phyloP scores from a whole-genome alignment of 2,888 invertebrate species.

The Calliphora vomitoria region DNA sequence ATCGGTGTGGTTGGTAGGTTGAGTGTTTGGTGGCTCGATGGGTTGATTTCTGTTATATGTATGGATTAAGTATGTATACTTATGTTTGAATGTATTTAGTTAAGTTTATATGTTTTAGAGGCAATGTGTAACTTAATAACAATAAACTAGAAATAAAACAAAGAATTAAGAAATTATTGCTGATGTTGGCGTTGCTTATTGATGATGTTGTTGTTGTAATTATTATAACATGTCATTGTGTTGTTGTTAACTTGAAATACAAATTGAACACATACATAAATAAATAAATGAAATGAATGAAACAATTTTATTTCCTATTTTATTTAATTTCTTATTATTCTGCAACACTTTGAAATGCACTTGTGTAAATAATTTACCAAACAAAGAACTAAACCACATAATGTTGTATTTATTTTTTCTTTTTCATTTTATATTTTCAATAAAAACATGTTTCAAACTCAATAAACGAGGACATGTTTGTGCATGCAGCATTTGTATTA shows the following conservation, averaged over 20 bases:
- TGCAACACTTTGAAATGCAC: constrained; percentile 10
- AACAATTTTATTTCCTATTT: neutral
- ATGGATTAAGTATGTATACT: neutral
- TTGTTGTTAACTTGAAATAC: constrained; percentile 5
- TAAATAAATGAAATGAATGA: neutral
- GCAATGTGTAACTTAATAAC: constrained; percentile 44
- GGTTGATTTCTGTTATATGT: neutral
- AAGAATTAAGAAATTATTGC: constrained; percentile 45
- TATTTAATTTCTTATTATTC: neutral
- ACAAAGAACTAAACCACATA: constrained; percentile 11
- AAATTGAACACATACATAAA: neutral
- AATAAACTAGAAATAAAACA: constrained; percentile 39
- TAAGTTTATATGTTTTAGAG: constrained; percentile 26
- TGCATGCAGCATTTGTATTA: constrained; percentile 1
- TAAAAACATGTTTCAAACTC: constrained; percentile 16
- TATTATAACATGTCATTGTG: neutral
- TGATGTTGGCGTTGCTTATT: constrained; percentile 51
- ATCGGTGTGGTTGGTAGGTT: constrained; percentile 33
- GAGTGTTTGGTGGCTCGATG: constrained; percentile 22
- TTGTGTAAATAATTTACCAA: constrained; percentile 26
- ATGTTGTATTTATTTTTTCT: neutral
- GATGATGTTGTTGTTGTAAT: neutral
- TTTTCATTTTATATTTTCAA: constrained; percentile 1
- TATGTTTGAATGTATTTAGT: neutral
- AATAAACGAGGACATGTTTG: constrained; percentile 50